phyloP scores from a whole-genome alignment of 2,888 invertebrate genomes.

The Toxonevra muliebris region DNA sequence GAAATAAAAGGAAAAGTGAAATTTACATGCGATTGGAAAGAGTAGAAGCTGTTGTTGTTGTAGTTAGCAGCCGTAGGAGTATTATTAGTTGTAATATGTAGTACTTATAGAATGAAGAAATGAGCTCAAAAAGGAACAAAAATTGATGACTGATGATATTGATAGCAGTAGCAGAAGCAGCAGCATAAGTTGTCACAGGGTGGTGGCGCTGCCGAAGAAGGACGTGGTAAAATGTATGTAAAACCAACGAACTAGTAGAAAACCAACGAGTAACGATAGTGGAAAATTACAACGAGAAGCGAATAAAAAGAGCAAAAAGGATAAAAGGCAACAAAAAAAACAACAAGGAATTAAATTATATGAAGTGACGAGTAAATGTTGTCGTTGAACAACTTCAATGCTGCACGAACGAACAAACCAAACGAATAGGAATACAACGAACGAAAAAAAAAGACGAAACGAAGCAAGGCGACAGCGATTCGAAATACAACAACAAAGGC shows the following conservation, averaged over 20 bases:
- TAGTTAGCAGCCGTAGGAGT: too few species aligned
- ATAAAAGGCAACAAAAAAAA: slow-evolving; percentile 11
- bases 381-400: neutral
- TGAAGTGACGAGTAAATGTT: too few species aligned
- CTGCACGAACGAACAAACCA: slow-evolving; percentile 15
- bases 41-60: neutral
- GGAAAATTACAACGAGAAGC: slow-evolving; percentile 15
- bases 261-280: neutral
- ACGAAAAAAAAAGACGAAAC: neutral
- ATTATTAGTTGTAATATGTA: too few species aligned
- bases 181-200: neutral
- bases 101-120: too few species aligned
- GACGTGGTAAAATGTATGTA: neutral
- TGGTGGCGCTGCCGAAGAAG: neutral
- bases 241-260: neutral
- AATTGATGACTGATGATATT: neutral
- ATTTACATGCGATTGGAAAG: slow-evolving; percentile 2
- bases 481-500: slow-evolving; percentile 18
- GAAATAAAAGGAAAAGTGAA: slow-evolving; percentile 12
- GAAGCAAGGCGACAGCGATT: slow-evolving; percentile 24
- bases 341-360: slow-evolving; percentile 1
- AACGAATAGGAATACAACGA: slow-evolving; percentile 15
- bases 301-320: slow-evolving; percentile 22
- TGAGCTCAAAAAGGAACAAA: neutral
- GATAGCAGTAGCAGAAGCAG: neutral